phyloP scores from a whole-genome alignment of 2,113 vertebrate species.

The Mormyrus lacerda region DNA sequence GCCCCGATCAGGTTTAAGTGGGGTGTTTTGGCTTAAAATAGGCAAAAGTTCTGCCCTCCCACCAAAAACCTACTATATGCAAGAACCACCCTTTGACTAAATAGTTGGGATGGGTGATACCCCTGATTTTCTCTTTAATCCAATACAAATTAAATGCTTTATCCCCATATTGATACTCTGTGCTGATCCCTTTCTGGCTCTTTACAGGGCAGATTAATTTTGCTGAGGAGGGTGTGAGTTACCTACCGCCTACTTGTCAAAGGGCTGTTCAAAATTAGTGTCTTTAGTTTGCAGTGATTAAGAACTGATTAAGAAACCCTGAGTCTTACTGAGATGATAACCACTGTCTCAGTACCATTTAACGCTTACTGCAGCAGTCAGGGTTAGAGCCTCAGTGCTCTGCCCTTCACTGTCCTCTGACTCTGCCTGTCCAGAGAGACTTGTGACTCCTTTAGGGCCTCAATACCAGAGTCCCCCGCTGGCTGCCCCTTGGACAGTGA shows the following conservation, averaged over 20 bases:
- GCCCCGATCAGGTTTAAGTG: too few relatives aligned
- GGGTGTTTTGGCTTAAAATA: too few relatives aligned
- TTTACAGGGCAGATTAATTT: not conserved
- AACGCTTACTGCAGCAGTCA: not conserved
- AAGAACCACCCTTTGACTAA: too few relatives aligned
- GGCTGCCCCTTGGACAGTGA: too few relatives aligned
- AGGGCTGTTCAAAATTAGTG: not conserved
- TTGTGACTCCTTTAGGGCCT: not conserved
- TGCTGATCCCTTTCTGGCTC: not conserved
- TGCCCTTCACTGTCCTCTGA: not conserved
- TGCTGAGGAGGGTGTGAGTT: not conserved
- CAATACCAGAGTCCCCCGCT: not conserved
- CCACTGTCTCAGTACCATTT: not conserved
- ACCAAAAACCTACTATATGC: too few relatives aligned
- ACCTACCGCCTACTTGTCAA: not conserved
- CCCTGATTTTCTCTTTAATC: too few relatives aligned
- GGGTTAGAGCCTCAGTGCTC: too few relatives aligned
- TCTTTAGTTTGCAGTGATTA: not conserved
- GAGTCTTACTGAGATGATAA: not conserved
- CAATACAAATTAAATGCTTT: too few relatives aligned
- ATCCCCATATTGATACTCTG: not conserved
- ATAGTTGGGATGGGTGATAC: too few relatives aligned
- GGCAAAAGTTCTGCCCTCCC: too few relatives aligned
- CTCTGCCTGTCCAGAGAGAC: too few relatives aligned
- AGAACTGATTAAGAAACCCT: too few relatives aligned